Evolutionary conservation across 2,797 vertebrate species (phyloP).

Genomic region (Hyperoplus lanceolatus): DNA sequence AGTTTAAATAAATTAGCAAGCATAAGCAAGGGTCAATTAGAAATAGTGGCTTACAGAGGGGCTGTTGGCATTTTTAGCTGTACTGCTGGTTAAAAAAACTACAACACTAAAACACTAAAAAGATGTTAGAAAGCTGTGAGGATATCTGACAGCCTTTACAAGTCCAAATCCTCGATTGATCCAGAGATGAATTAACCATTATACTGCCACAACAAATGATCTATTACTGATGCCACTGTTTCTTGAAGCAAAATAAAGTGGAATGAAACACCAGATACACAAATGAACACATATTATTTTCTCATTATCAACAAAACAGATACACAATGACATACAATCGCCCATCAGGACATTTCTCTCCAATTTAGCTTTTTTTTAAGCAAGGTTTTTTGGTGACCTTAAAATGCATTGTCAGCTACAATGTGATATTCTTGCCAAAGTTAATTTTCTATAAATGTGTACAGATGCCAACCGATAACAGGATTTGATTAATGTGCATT

Average conservation of each 20-base stretch:
- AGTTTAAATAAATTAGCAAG: constrained; percentile 45
- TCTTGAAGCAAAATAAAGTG: constrained; percentile 15
- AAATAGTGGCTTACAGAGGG: constrained; percentile 25
- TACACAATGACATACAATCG: not conserved
- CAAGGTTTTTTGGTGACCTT: not conserved
- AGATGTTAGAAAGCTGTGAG: not conserved
- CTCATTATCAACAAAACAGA: not conserved
- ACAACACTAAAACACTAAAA: not conserved
- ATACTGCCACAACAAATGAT: constrained; percentile 36
- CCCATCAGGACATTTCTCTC: not conserved
- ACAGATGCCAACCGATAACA: not conserved
- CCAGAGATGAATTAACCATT: constrained; percentile 23
- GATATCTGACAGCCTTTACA: constrained; percentile 40
- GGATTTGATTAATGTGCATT: constrained; percentile 1
- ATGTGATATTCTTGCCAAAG: not conserved
- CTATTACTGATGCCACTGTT: constrained; percentile 24
- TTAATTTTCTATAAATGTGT: not conserved
- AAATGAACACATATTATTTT: constrained; percentile 1
- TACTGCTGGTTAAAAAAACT: constrained; percentile 16
- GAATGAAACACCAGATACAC: constrained; percentile 11
- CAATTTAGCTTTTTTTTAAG: not conserved
- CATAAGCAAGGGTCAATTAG: constrained; percentile 29
- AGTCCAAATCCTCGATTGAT: constrained; percentile 39
- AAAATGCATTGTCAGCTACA: not conserved
- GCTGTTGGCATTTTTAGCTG: constrained; percentile 25